Evolutionary conservation across 2,888 invertebrate genomes (phyloP), one percentile per base, ranked within the genome.

Genomic region (Ophion slaviceki): DNA sequence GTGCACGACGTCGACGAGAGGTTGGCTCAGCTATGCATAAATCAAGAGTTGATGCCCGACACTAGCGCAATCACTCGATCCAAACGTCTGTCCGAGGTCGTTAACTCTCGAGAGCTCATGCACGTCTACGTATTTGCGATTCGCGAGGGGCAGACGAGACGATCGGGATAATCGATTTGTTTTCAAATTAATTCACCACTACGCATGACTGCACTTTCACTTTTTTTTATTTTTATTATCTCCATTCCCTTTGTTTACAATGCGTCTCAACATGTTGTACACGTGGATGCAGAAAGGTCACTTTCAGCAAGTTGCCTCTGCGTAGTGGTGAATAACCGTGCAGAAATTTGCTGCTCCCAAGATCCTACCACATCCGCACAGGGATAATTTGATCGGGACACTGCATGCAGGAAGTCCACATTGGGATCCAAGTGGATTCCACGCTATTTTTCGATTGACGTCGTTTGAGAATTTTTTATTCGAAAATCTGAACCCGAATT

Each of bases 21-120:
- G 24, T 71, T 76, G 80, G 71, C 74, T 61, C 80, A 72, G 76
- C 87, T 88, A 90, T 90, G 88, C 88, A 90, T 90, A 89, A 88
- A 90, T 90, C 86, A 89, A 86, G 61, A 66, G 66, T 75, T 77
- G 32, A 64, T 72, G 75, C 81, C 36, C 85, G 74, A 28, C 28
- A 66, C 67, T 47, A 68, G 70, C 17, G 32, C 77, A 53, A 47
- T 71, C 67, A 36, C 62, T 62, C 79, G 66, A 76, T 79, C 45
- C 68, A 45, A 78, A 59, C 64, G 57, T 85, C 81, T 70, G 53
- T 45, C 71, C 66, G 64, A 70, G 85, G 78, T 85, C 85, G 78
- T 81, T 85, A 78, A 85, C 85, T 81, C 85, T 62, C 68, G 53
- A 68, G 36, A 20, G 17, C 68, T 57, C 40, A 36, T n/a, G 2